A percentile compares a stretch with the other conserved stretches of the same genome.
Conservation (phyloP, 2,888 invertebrate species). For the Campaea margaritaria region DNA sequence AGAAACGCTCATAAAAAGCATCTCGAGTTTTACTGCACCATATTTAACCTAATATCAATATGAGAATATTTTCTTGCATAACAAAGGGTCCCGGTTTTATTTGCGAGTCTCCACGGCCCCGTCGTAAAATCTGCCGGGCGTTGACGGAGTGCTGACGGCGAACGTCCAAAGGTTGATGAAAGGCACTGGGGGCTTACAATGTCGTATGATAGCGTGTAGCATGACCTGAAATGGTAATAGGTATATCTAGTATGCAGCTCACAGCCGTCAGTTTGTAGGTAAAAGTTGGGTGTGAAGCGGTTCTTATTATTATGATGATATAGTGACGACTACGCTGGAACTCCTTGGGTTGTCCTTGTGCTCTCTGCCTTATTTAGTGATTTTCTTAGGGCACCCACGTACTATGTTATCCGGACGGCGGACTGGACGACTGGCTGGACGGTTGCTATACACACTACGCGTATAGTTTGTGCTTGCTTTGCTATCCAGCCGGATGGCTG, state of each 20-base stretch:
- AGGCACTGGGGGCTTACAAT: constrained; percentile 2
- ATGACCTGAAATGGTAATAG: constrained; percentile 2
- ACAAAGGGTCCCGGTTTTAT: constrained; percentile 64
- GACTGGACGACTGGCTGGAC: too few species aligned
- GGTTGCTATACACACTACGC: too few species aligned
- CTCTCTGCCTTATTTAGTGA: too few species aligned
- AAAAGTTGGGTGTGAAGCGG: background rate
- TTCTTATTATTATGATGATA: background rate
- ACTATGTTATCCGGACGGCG: too few species aligned
- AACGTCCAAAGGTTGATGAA: constrained; percentile 26
- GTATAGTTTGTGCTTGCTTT: too few species aligned
- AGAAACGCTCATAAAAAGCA: constrained; percentile 29
- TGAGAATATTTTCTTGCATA: constrained; percentile 56
- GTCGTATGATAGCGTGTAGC: background rate
- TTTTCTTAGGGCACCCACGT: too few species aligned
- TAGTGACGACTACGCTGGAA: too few species aligned
- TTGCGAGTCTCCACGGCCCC: constrained; percentile 52
- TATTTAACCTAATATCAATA: constrained; percentile 52
- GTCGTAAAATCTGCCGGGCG: constrained; percentile 49
- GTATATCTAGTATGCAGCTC: constrained; percentile 1
- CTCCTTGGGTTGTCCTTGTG: too few species aligned
- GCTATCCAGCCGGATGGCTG: too few species aligned
- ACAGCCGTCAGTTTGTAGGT: background rate
- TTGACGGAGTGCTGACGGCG: constrained; percentile 48
- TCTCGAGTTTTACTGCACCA: constrained; percentile 32